Percentiles rank a stretch among this genome's conserved stretches.
Conservation (phyloP, 2,113 vertebrate genomes). For the Theropithecus gelada region DNA sequence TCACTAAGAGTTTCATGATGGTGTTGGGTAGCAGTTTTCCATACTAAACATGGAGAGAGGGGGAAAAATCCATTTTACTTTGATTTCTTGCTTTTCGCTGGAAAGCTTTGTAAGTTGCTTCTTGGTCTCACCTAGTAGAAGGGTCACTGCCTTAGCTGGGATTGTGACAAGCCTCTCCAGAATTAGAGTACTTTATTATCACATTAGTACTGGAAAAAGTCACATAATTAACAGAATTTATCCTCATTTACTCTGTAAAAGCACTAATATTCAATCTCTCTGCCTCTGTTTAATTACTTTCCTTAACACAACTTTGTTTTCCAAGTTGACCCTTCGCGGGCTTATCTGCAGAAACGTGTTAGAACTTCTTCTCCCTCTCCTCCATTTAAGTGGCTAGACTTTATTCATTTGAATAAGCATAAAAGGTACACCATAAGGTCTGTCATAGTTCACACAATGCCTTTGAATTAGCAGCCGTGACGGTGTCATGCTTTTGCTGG, state of each 20-base stretch:
- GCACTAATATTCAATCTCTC: constrained; percentile 69
- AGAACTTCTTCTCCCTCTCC: constrained; percentile 57
- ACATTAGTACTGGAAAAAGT: constrained; percentile 78
- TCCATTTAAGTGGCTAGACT: constrained; percentile 68
- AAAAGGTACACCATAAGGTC: constrained; percentile 59
- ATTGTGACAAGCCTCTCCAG: constrained; percentile 79
- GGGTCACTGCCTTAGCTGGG: constrained; percentile 76
- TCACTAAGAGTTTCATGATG: background rate
- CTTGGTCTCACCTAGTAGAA: constrained; percentile 67
- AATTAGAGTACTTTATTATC: constrained; percentile 81
- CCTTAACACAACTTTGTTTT: constrained; percentile 65
- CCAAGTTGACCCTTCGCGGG: constrained; percentile 49
- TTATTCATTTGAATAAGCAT: constrained; percentile 68
- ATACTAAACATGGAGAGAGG: background rate
- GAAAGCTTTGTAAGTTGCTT: constrained; percentile 61
- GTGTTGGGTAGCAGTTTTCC: background rate
- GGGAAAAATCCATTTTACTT: constrained; percentile 33
- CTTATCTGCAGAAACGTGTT: constrained; percentile 60
- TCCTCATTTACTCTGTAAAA: constrained; percentile 82
- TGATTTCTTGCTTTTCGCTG: constrained; percentile 63
- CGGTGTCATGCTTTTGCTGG: constrained; percentile 69
- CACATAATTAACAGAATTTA: constrained; percentile 85
- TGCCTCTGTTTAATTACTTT: constrained; percentile 81
- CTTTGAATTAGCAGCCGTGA: constrained; percentile 81
- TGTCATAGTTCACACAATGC: constrained; percentile 82